Evolutionary conservation across 2,888 invertebrate genomes (phyloP).

Genomic region (Morpho deidamia): DNA sequence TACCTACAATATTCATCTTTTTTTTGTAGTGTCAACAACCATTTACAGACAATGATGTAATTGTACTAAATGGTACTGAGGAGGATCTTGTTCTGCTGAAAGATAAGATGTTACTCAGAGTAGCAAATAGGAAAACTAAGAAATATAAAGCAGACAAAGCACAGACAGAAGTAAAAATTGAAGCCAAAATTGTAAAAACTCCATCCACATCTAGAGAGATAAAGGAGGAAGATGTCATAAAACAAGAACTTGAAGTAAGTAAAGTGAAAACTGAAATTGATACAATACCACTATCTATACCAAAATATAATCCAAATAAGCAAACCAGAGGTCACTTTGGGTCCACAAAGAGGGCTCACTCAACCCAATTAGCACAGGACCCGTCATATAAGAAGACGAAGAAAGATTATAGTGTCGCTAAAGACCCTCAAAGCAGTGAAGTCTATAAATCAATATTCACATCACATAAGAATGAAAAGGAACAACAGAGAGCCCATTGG

Average conservation of each 20-base stretch:
- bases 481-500: conserved; percentile 96
- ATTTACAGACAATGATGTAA: conserved; percentile 87
- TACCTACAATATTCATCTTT: too few relatives aligned
- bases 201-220: conserved; percentile 25
- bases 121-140: conserved; percentile 84
- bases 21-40: conserved; percentile 84
- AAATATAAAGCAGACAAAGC: conserved; percentile 63
- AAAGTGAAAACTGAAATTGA: conserved; percentile 60
- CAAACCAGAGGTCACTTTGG: conserved; percentile 65
- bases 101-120: conserved; percentile 81
- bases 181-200: conserved; percentile 27
- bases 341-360: conserved; percentile 54
- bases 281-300: conserved; percentile 63
- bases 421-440: conserved; percentile 92
- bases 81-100: conserved; percentile 84
- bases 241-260: conserved; percentile 43
- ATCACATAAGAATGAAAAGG: conserved; percentile 89
- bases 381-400: conserved; percentile 88
- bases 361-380: conserved; percentile 70
- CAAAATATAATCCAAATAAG: conserved; percentile 65
- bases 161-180: conserved; percentile 42
- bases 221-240: conserved; percentile 28
- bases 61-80: conserved; percentile 92
- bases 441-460: conserved; percentile 98
- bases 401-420: conserved; percentile 90